Conservation (phyloP, 2,797 vertebrate genomes). For the Gastrophryne carolinensis region DNA sequence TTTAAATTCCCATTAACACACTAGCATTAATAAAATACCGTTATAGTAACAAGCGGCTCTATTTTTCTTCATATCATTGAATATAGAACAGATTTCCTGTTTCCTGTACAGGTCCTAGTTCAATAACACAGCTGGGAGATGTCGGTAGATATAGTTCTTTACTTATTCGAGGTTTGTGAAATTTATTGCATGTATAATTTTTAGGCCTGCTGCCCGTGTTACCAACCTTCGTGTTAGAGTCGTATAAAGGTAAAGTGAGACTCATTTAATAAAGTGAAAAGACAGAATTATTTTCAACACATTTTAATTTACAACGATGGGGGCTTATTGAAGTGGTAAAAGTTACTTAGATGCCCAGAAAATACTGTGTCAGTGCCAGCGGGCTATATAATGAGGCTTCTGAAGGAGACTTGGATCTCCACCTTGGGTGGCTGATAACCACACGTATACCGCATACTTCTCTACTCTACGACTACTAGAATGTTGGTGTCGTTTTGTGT, state of each 20-base stretch:
- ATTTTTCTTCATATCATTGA: not conserved
- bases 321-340: constrained; percentile 49
- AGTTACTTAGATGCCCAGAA: constrained; percentile 40
- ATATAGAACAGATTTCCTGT: not conserved
- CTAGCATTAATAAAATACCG: not conserved
- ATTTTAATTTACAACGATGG: constrained; percentile 43
- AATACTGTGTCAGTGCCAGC: constrained; percentile 39
- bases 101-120: not conserved
- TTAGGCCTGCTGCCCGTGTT: constrained; percentile 8
- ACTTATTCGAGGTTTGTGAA: constrained; percentile 8
- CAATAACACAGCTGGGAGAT: constrained; percentile 2
- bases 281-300: constrained; percentile 48
- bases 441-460: not conserved
- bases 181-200: constrained; percentile 23
- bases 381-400: constrained; percentile 27
- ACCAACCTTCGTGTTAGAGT: not conserved
- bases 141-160: constrained; percentile 26
- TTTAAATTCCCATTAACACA: not conserved
- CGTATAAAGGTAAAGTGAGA: constrained; percentile 24
- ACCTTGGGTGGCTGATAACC: constrained; percentile 44
- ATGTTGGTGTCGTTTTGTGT: not conserved
- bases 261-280: constrained; percentile 42
- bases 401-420: constrained; percentile 32
- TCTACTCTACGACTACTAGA: not conserved
- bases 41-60: not conserved